phyloP scores from a whole-genome alignment of 2,888 invertebrate genomes.

The Pharmacophagus antenor region DNA sequence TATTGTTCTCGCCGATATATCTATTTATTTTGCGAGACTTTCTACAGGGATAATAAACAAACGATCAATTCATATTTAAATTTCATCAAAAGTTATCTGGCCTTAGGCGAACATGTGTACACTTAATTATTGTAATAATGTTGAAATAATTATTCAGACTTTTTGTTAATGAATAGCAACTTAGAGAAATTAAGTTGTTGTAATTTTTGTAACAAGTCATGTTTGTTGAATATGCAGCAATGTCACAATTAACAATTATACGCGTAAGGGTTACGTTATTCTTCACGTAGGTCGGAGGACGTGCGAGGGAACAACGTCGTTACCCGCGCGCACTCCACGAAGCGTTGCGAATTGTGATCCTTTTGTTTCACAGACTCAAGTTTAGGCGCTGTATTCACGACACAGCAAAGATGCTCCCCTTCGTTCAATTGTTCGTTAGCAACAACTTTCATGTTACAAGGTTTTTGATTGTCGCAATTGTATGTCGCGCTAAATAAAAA shows the following conservation, averaged over 20 bases:
- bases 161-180: too few relatives aligned
- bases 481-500: background rate
- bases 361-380: conserved; percentile 20
- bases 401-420: conserved; percentile 13
- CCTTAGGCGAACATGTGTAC: too few relatives aligned
- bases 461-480: conserved; percentile 2
- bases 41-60: background rate
- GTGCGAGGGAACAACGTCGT: conserved; percentile 18
- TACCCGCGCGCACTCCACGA: conserved; percentile 18
- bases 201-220: too few relatives aligned
- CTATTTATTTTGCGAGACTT: background rate
- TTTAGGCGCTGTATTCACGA: conserved; percentile 15
- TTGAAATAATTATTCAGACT: too few relatives aligned
- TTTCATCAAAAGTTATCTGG: too few relatives aligned
- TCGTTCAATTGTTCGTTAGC: conserved; percentile 25
- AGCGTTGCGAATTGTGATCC: conserved; percentile 11
- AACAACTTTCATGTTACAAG: conserved; percentile 5
- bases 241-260: conserved; percentile 22
- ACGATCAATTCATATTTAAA: too few relatives aligned
- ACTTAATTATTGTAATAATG: too few relatives aligned
- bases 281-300: background rate
- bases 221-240: conserved; percentile 20
- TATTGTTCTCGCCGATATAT: conserved; percentile 1
- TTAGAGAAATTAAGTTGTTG: too few relatives aligned
- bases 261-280: conserved; percentile 9